Evolutionary conservation across 1,140 invertebrate species (phyloP).

Genomic region (Eriosoma lanigerum): DNA sequence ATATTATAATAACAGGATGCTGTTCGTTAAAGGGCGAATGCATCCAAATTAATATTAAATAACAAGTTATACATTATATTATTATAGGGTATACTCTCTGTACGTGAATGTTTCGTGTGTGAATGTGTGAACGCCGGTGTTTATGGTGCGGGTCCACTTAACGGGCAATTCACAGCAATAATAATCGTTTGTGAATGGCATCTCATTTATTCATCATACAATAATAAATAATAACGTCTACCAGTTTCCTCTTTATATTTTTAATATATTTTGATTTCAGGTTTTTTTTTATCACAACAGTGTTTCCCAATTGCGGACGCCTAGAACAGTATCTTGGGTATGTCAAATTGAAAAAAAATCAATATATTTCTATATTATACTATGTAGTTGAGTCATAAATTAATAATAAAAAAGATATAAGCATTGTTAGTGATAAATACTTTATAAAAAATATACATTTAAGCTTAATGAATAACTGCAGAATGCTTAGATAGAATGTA

Average conservation of each 20-base stretch:
- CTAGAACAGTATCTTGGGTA: too few species aligned
- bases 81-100: not conserved
- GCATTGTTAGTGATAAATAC: too few species aligned
- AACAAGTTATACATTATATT: slow-evolving; percentile 23
- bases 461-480: too few species aligned
- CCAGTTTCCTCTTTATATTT: slow-evolving; percentile 42
- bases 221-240: not conserved
- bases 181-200: slow-evolving; percentile 49
- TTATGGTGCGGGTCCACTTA: slow-evolving; percentile 49
- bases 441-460: too few species aligned
- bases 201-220: slow-evolving; percentile 40
- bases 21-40: slow-evolving; percentile 49
- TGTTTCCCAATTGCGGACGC: too few species aligned
- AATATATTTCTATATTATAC: too few species aligned
- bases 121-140: slow-evolving; percentile 28
- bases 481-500: too few species aligned
- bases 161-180: slow-evolving; percentile 49
- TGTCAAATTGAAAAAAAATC: too few species aligned
- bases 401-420: too few species aligned
- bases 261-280: slow-evolving; percentile 46
- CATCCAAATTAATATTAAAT: slow-evolving; percentile 50
- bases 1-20: slow-evolving; percentile 28
- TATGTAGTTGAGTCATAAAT: too few species aligned
- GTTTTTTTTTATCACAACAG: slow-evolving; percentile 32
- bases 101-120: slow-evolving; percentile 25